Conservation (phyloP, 1,140 invertebrate genomes). For the Apis laboriosa region DNA sequence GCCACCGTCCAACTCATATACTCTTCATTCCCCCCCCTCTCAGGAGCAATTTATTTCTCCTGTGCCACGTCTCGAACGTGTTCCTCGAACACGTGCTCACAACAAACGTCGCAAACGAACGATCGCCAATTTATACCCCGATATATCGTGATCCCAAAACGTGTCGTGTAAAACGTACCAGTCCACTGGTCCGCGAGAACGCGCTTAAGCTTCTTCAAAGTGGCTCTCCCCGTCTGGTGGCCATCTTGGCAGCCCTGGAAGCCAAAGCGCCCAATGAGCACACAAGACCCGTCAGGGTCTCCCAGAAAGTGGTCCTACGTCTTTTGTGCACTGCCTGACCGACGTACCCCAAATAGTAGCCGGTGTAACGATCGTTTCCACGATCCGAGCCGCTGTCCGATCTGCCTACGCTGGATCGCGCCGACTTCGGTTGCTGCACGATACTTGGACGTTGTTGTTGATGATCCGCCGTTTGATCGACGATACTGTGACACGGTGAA, state of each 20-base stretch:
- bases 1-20: not conserved
- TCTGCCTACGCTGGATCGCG: conserved; percentile 44
- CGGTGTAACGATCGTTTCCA: conserved; percentile 51
- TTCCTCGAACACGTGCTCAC: not conserved
- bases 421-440: conserved; percentile 69
- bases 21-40: not conserved
- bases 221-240: conserved; percentile 70
- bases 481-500: conserved; percentile 60
- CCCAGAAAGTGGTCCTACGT: conserved; percentile 75
- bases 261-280: conserved; percentile 79
- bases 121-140: not conserved
- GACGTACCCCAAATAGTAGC: conserved; percentile 61
- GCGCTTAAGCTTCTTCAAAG: conserved; percentile 61
- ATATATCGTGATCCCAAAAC: not conserved
- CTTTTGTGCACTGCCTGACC: conserved; percentile 64
- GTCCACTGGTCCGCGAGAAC: conserved; percentile 31
- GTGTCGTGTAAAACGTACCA: not conserved
- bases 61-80: not conserved
- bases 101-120: not conserved
- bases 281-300: conserved; percentile 77
- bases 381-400: conserved; percentile 38
- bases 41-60: no score
- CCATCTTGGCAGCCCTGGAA: conserved; percentile 78
- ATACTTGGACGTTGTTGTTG: conserved; percentile 47
- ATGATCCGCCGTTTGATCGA: conserved; percentile 34